Evolutionary conservation across 2,113 vertebrate species (phyloP).

Genomic region (Drymodes brunneopygia): DNA sequence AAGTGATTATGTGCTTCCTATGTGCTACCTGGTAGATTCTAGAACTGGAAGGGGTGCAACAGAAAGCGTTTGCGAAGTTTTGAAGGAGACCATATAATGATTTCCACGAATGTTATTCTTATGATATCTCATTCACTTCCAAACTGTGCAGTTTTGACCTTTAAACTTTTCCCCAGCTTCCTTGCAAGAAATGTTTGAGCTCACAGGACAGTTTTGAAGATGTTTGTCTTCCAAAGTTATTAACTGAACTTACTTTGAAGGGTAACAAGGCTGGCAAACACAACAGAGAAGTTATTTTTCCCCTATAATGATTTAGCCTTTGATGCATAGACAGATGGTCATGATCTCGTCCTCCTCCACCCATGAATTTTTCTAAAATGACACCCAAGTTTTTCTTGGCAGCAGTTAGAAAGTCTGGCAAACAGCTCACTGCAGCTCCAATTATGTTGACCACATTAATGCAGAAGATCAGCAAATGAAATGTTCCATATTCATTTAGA

Average conservation of each 20-base stretch:
- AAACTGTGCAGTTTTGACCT: neutral
- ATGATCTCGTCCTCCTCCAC: slow-evolving; percentile 72
- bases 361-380: slow-evolving; percentile 78
- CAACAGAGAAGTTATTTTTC: slow-evolving; percentile 39
- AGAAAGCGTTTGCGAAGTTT: neutral
- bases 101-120: neutral
- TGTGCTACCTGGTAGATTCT: neutral
- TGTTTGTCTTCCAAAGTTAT: slow-evolving; percentile 3
- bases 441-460: slow-evolving; percentile 78
- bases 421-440: slow-evolving; percentile 73
- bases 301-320: slow-evolving; percentile 48
- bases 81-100: neutral
- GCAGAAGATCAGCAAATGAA: slow-evolving; percentile 74
- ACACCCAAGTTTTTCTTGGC: slow-evolving; percentile 81
- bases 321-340: slow-evolving; percentile 73
- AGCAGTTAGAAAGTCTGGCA: slow-evolving; percentile 75
- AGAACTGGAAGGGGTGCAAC: neutral
- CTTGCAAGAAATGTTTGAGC: neutral
- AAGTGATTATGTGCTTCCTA: neutral
- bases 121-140: neutral
- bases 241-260: slow-evolving; percentile 28
- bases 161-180: neutral
- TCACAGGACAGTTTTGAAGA: slow-evolving; percentile 31
- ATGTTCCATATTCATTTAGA: slow-evolving; percentile 70
- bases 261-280: slow-evolving; percentile 26